Conservation (phyloP, 2,113 vertebrate genomes). For the Piprites chloris region DNA sequence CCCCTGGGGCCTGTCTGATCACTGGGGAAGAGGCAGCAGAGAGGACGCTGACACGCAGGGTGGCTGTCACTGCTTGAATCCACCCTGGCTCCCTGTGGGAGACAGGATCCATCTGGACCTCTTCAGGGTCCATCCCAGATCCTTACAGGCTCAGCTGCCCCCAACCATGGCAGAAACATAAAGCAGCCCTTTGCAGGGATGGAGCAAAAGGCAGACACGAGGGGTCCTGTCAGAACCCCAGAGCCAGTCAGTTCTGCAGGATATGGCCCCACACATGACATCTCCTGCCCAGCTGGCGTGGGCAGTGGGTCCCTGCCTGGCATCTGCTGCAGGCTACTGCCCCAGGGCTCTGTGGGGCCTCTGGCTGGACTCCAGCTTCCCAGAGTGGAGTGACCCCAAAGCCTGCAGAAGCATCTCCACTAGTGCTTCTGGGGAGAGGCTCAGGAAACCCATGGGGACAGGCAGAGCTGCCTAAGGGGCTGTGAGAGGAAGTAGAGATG, state of each 20-base stretch:
- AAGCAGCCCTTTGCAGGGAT: background rate
- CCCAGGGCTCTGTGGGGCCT: background rate
- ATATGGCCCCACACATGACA: background rate
- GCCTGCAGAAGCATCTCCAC: background rate
- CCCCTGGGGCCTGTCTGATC: background rate
- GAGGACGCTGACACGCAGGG: background rate
- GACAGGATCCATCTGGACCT: background rate
- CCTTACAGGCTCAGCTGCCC: accelerated
- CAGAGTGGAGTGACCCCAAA: accelerated
- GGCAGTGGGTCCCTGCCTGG: background rate
- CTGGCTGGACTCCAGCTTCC: background rate
- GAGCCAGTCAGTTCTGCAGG: background rate
- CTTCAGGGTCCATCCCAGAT: background rate
- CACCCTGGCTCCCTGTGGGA: background rate
- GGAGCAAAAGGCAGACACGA: background rate
- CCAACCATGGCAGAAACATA: background rate
- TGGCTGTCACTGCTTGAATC: background rate
- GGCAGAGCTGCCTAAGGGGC: background rate
- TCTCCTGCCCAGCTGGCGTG: background rate
- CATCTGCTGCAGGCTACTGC: background rate
- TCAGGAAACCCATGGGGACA: background rate
- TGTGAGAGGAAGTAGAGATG: background rate
- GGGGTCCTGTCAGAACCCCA: background rate
- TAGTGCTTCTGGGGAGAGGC: background rate
- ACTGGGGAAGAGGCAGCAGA: background rate